Conservation (phyloP, 2,113 vertebrate genomes). For the Bubo scandiacus region DNA sequence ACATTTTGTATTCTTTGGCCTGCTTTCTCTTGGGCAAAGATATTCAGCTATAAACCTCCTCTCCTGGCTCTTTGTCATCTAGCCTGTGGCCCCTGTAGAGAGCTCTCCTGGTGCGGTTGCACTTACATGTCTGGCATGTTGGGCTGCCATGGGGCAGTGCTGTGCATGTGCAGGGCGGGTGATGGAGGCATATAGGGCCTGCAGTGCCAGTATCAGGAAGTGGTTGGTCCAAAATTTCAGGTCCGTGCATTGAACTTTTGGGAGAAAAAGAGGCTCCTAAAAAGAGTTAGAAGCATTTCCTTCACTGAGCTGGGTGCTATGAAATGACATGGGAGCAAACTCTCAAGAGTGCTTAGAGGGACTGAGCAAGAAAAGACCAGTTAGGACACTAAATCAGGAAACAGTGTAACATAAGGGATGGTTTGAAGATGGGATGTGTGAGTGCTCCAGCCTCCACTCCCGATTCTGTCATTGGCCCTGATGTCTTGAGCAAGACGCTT, state of each 20-base stretch:
- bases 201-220: neutral
- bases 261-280: neutral
- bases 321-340: neutral
- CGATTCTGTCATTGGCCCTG: neutral
- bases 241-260: neutral
- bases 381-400: neutral
- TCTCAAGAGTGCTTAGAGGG: neutral
- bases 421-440: neutral
- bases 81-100: slow-evolving; percentile 13
- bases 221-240: neutral
- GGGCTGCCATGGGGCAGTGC: neutral
- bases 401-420: neutral
- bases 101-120: neutral
- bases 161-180: too few species aligned
- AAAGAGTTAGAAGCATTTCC: neutral
- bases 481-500: neutral
- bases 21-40: slow-evolving; percentile 50
- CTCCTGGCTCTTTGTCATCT: slow-evolving; percentile 36
- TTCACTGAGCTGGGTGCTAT: rapidly evolving
- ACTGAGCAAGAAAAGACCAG: neutral
- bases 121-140: neutral
- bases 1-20: slow-evolving; percentile 57
- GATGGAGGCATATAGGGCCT: neutral
- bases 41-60: slow-evolving; percentile 29
- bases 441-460: neutral